Evolutionary conservation across 2,113 vertebrate genomes (phyloP).

Genomic region (Corvus hawaiiensis): DNA sequence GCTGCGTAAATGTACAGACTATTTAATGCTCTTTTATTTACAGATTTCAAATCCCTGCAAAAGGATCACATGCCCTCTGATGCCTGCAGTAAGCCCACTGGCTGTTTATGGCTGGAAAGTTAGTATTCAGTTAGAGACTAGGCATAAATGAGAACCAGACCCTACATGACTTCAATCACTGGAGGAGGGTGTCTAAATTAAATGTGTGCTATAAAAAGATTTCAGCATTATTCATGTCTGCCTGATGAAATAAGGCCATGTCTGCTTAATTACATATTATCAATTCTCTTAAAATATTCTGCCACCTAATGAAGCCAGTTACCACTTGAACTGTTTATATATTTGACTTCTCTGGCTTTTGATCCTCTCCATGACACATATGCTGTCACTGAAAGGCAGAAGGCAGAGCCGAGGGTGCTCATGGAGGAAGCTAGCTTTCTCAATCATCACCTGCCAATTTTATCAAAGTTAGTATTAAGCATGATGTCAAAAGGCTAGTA

Average conservation of each 20-base stretch:
- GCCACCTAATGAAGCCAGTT: conserved; percentile 20
- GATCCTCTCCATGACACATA: background rate
- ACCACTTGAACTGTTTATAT: background rate
- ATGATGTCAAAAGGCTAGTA: background rate
- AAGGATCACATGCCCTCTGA: background rate
- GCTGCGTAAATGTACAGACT: background rate
- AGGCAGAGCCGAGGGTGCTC: background rate
- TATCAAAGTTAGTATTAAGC: background rate
- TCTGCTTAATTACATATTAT: conserved; percentile 39
- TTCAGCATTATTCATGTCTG: background rate
- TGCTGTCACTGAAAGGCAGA: background rate
- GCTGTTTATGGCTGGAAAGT: conserved; percentile 9
- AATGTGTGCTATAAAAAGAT: conserved; percentile 12
- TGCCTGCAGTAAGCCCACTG: background rate
- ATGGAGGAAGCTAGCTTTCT: background rate
- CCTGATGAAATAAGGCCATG: background rate
- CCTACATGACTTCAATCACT: background rate
- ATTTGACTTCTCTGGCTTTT: background rate
- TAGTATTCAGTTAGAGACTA: background rate
- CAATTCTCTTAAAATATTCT: conserved; percentile 24
- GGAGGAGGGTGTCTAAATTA: background rate
- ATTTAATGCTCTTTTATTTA: background rate
- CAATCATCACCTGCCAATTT: background rate
- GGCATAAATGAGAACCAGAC: conserved; percentile 38
- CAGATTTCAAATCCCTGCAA: background rate